Evolutionary conservation across 2,888 invertebrate genomes (phyloP).

Genomic region (Ophion slaviceki): DNA sequence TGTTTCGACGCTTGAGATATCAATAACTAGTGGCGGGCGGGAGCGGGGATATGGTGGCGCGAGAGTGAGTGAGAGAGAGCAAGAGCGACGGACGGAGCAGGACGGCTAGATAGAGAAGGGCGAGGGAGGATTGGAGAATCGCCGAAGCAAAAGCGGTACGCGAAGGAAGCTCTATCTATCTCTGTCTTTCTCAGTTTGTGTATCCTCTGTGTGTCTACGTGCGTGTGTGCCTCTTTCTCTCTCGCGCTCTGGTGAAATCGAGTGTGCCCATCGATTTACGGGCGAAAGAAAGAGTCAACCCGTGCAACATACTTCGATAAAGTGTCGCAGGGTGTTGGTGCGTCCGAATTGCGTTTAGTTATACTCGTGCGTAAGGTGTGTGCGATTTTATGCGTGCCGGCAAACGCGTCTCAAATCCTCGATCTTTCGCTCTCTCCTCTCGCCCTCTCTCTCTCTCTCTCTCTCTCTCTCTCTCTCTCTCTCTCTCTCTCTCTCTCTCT

Average conservation of each 20-base stretch:
- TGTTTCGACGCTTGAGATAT: conserved; percentile 51
- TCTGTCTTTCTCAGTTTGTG: conserved; percentile 34
- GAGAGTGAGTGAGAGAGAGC: conserved; percentile 43
- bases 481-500: conserved; percentile 4
- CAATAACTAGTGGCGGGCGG: conserved; percentile 37
- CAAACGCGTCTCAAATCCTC: conserved; percentile 63
- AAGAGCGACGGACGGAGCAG: conserved; percentile 34
- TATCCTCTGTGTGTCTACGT: neutral
- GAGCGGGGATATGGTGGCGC: conserved; percentile 17
- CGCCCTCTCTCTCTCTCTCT: neutral
- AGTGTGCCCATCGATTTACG: conserved; percentile 79
- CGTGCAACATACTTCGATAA: conserved; percentile 65
- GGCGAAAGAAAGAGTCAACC: conserved; percentile 72
- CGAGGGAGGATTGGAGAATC: conserved; percentile 54
- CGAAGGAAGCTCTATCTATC: conserved; percentile 53
- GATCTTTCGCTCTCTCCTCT: conserved; percentile 13
- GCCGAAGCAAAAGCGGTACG: conserved; percentile 56
- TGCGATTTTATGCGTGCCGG: conserved; percentile 72
- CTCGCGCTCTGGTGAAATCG: conserved; percentile 73
- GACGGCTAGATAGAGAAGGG: conserved; percentile 38
- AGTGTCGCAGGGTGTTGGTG: conserved; percentile 74
- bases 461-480: neutral
- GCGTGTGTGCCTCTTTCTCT: conserved; percentile 7
- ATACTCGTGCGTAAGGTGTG: conserved; percentile 61
- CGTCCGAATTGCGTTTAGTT: conserved; percentile 65